A percentile compares a stretch with the other conserved stretches of the same genome.
Evolutionary conservation across 2,888 invertebrate genomes (phyloP).

Genomic region (Sialis fuliginosa): DNA sequence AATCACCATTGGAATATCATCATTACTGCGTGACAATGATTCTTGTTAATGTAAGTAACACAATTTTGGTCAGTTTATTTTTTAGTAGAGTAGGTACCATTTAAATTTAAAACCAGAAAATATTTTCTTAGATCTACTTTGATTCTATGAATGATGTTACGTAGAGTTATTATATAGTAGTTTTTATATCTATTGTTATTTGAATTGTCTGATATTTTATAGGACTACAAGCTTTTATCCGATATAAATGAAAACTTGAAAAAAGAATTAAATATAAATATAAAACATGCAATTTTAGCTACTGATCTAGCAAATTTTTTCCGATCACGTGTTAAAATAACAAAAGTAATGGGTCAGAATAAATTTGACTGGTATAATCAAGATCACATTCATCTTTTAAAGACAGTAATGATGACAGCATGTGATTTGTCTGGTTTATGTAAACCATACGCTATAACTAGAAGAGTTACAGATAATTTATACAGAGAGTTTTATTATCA

Average conservation of each 20-base stretch:
- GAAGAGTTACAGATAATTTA: conserved; percentile 31
- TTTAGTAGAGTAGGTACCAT: too few relatives aligned
- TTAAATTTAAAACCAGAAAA: too few relatives aligned
- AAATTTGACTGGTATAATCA: conserved; percentile 30
- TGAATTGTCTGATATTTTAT: conserved; percentile 8
- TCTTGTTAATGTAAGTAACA: conserved; percentile 31
- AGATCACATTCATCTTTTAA: conserved; percentile 31
- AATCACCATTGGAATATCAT: conserved; percentile 39
- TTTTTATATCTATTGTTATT: neutral
- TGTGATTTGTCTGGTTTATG: conserved; percentile 40
- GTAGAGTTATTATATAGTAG: neutral
- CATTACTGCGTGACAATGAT: conserved; percentile 37
- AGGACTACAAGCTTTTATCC: conserved; percentile 33
- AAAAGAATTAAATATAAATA: conserved; percentile 28
- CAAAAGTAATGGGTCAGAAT: conserved; percentile 29
- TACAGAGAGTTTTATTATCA: conserved; percentile 36
- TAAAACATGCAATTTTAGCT: conserved; percentile 37
- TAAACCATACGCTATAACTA: conserved; percentile 37
- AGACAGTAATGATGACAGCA: conserved; percentile 38
- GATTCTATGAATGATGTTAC: too few relatives aligned
- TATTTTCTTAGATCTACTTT: too few relatives aligned
- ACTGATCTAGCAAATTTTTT: conserved; percentile 41
- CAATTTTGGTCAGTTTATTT: neutral
- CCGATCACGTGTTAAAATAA: conserved; percentile 30
- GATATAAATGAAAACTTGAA: conserved; percentile 17